A percentile compares a stretch with the other conserved stretches of the same genome.
These are phyloP conservation scores for Emmelina monodactyla DNA, from an alignment of 2,888 invertebrate species.

Conservation along the genomic window DNA sequence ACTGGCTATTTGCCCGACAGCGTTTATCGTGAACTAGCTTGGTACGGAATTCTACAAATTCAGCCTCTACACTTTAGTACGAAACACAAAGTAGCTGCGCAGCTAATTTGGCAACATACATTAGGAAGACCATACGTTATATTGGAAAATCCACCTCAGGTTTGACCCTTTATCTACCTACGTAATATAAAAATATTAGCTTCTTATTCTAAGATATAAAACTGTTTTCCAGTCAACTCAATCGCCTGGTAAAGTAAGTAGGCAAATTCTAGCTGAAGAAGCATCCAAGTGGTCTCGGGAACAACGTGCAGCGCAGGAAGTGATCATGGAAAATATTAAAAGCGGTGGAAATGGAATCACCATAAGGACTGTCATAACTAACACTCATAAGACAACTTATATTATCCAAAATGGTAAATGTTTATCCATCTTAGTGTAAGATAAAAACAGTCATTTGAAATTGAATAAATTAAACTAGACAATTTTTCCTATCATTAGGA, in stretches of 20 bases:
- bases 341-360: constrained; percentile 55
- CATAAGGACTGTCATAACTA: constrained; percentile 43
- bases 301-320: constrained; percentile 52
- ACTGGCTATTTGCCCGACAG: constrained; percentile 55
- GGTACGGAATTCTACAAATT: constrained; percentile 57
- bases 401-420: constrained; percentile 52
- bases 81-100: constrained; percentile 50
- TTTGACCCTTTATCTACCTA: no score
- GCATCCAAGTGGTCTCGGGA: constrained; percentile 58
- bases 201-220: background rate
- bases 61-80: constrained; percentile 51
- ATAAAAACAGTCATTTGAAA: no score
- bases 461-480: no score
- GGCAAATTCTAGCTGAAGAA: constrained; percentile 53
- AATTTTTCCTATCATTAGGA: no score
- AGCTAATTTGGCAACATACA: constrained; percentile 56
- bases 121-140: constrained; percentile 55
- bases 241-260: constrained; percentile 50
- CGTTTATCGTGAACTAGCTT: constrained; percentile 54
- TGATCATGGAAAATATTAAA: constrained; percentile 56
- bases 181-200: no score
- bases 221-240: constrained; percentile 36
- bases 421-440: no score
- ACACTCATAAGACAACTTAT: constrained; percentile 33
- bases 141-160: constrained; percentile 55